A percentile compares a stretch with the other conserved stretches of the same genome.
These are phyloP conservation scores for Liparis tanakae DNA, from an alignment of 2,797 vertebrate species.

Conservation along the genomic window DNA sequence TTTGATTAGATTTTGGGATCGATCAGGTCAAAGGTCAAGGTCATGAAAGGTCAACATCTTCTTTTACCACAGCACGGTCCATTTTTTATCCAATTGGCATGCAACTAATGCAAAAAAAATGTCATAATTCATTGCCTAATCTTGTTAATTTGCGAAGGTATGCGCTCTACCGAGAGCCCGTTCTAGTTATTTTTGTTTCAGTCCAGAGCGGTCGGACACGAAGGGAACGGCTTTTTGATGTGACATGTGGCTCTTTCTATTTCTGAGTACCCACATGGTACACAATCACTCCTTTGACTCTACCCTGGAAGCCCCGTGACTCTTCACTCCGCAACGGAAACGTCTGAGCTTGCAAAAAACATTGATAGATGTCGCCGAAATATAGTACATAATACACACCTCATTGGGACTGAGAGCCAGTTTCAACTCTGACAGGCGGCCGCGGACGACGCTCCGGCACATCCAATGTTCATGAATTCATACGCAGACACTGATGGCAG, in stretches of 20 bases:
- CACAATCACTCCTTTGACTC: conserved; percentile 52
- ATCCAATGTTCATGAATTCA: conserved; percentile 46
- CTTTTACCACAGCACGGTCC: too few species aligned
- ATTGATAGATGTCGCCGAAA: conserved; percentile 47
- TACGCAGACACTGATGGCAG: conserved; percentile 29
- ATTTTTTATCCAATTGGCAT: too few species aligned
- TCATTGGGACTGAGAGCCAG: conserved; percentile 28
- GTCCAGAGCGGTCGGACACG: conserved; percentile 24
- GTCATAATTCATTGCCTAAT: too few species aligned
- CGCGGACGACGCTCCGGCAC: conserved; percentile 36
- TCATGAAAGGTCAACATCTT: too few species aligned
- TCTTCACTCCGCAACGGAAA: conserved; percentile 37
- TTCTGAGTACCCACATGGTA: conserved; percentile 29
- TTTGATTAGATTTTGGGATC: too few species aligned
- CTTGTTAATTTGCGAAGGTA: too few species aligned
- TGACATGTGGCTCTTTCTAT: conserved; percentile 34
- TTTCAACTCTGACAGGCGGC: conserved; percentile 38
- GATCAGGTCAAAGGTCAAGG: too few species aligned
- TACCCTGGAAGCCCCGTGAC: conserved; percentile 26
- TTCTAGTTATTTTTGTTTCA: neutral
- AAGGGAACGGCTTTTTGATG: conserved; percentile 18
- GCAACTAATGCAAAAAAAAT: too few species aligned
- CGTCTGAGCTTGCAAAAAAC: conserved; percentile 25
- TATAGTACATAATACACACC: conserved; percentile 24
- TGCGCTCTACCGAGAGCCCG: too few species aligned